phyloP scores from a whole-genome alignment of 2,797 vertebrate genomes.

The Peromyscus melanophrys region DNA sequence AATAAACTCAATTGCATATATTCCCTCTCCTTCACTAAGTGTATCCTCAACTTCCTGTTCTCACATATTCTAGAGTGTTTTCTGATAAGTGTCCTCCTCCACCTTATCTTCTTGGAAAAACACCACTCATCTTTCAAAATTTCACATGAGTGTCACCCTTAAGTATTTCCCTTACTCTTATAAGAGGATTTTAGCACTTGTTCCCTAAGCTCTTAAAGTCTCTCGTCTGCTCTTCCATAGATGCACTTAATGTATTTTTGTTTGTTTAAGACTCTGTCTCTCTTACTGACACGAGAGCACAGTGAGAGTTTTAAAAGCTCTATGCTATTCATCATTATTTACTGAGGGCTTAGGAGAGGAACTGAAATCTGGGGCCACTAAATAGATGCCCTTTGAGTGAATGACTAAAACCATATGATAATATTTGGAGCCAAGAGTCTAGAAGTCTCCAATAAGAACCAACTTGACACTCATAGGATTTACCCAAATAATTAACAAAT shows the following conservation, averaged over 20 bases:
- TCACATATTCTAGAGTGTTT: neutral
- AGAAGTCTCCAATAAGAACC: neutral
- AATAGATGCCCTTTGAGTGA: neutral
- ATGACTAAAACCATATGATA: conserved; percentile 9
- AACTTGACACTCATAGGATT: neutral
- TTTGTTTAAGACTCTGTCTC: conserved; percentile 7
- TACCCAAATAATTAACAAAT: conserved; percentile 28
- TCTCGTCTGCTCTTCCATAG: neutral
- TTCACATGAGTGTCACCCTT: neutral
- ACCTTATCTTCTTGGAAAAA: neutral
- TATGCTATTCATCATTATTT: conserved; percentile 25
- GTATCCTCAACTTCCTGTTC: neutral
- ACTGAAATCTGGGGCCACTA: neutral
- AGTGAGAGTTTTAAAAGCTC: neutral
- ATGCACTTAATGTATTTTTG: neutral
- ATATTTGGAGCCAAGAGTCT: neutral
- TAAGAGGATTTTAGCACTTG: neutral
- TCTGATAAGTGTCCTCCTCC: neutral
- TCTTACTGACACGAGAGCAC: neutral
- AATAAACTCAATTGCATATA: neutral
- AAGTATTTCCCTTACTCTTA: conserved; percentile 2
- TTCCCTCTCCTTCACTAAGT: neutral
- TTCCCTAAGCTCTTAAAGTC: neutral
- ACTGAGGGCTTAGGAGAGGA: neutral
- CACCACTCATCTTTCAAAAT: conserved; percentile 6